These are phyloP conservation scores for Podotricha telesiphe DNA, from an alignment of 2,888 invertebrate species.

Conservation along the genomic window DNA sequence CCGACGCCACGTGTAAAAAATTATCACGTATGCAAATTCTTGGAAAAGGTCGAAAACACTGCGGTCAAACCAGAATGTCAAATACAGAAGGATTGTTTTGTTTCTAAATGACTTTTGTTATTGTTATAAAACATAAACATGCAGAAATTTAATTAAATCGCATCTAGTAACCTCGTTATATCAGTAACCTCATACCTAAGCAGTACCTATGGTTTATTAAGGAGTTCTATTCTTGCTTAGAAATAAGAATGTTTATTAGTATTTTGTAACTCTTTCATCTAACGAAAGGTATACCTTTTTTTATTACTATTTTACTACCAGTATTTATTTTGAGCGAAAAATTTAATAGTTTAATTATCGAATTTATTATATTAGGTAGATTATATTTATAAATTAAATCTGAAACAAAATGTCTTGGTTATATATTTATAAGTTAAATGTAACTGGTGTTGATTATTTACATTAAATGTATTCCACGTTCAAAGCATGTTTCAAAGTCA, in stretches of 20 bases:
- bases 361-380: too few species aligned
- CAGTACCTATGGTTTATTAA: background rate
- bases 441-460: background rate
- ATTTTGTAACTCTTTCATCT: too few species aligned
- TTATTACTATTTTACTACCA: too few species aligned
- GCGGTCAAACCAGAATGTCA: slow-evolving; percentile 17
- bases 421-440: background rate
- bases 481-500: slow-evolving; percentile 22
- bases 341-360: too few species aligned
- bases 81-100: slow-evolving; percentile 4
- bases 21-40: slow-evolving; percentile 11
- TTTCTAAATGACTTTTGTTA: slow-evolving; percentile 6
- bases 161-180: background rate
- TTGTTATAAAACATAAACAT: background rate
- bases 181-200: background rate
- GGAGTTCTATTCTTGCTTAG: background rate
- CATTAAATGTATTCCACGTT: slow-evolving; percentile 3
- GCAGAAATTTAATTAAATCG: slow-evolving; percentile 1
- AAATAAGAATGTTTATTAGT: too few species aligned
- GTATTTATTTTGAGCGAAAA: too few species aligned
- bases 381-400: background rate
- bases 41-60: slow-evolving; percentile 23
- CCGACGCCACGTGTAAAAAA: slow-evolving; percentile 7
- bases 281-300: too few species aligned
- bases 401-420: background rate